These are phyloP conservation scores for Sinonovacula constricta DNA, from an alignment of 1,140 invertebrate genomes.

Conservation along the genomic window DNA sequence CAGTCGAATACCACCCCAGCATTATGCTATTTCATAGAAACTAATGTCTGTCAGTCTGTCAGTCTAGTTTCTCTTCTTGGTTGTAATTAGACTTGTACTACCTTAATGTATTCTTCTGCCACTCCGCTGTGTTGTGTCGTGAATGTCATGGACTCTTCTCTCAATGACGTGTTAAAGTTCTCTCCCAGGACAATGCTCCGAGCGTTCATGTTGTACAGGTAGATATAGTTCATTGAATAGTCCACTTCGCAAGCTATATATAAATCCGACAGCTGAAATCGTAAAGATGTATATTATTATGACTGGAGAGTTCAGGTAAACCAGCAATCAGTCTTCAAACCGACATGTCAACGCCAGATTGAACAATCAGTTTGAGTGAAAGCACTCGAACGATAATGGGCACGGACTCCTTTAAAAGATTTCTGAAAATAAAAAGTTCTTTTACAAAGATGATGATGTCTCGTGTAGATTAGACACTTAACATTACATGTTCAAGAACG, in stretches of 20 bases:
- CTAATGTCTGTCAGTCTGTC: no score
- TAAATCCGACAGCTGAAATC: constrained; percentile 8
- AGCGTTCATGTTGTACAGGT: constrained; percentile 31
- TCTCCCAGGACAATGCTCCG: constrained; percentile 18
- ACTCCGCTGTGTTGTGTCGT: constrained; percentile 28
- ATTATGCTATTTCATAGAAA: no score
- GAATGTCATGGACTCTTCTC: constrained; percentile 10
- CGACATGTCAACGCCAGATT: background rate
- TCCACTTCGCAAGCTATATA: constrained; percentile 34
- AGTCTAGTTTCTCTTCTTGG: no score
- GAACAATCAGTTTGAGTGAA: background rate
- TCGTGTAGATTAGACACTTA: no score
- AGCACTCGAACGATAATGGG: background rate
- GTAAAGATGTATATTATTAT: background rate
- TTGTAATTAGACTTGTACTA: no score
- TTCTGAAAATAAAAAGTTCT: no score
- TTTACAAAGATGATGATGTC: no score
- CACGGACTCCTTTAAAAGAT: no score
- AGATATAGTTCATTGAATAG: constrained; percentile 28
- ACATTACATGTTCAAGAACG: no score
- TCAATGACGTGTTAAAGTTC: constrained; percentile 38
- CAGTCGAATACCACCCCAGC: no score
- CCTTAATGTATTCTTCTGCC: constrained; percentile 26
- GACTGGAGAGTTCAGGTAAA: no score
- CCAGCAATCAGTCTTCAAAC: background rate